A percentile compares a stretch with the other conserved stretches of the same genome.
These are phyloP conservation scores for Nebria ingens DNA, from an alignment of 1,140 invertebrate genomes.

Conservation along the genomic window DNA sequence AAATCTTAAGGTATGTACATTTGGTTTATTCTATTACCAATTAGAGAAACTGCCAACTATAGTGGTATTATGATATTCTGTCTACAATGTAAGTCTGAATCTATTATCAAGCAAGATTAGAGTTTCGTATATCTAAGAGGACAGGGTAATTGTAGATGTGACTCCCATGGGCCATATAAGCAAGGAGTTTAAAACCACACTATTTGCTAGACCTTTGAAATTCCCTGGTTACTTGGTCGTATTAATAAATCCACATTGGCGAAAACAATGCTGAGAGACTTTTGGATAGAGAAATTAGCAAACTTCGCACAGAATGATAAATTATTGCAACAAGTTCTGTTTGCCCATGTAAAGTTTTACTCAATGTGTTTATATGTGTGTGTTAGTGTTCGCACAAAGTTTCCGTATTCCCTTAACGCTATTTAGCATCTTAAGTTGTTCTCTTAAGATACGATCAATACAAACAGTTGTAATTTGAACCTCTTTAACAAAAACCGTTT, in stretches of 20 bases:
- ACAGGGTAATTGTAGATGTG: too few relatives aligned
- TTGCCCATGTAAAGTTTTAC: not conserved
- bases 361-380: not conserved
- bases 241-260: not conserved
- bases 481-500: not conserved
- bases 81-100: too few relatives aligned
- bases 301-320: not conserved
- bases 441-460: constrained; percentile 3
- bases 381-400: not conserved
- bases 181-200: too few relatives aligned
- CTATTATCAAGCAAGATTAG: too few relatives aligned
- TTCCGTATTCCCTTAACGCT: constrained; percentile 6
- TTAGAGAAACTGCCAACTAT: too few relatives aligned
- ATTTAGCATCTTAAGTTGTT: constrained; percentile 9
- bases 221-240: not conserved
- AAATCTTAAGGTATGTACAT: too few relatives aligned
- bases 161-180: too few relatives aligned
- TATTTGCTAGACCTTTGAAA: too few relatives aligned
- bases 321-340: constrained; percentile 6
- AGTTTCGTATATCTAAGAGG: too few relatives aligned
- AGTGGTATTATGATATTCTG: too few relatives aligned
- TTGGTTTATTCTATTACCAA: too few relatives aligned
- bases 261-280: not conserved
- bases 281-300: constrained; percentile 7
- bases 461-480: constrained; percentile 1